Conservation (phyloP, 1,140 invertebrate species). For the Chironomus tepperi region DNA sequence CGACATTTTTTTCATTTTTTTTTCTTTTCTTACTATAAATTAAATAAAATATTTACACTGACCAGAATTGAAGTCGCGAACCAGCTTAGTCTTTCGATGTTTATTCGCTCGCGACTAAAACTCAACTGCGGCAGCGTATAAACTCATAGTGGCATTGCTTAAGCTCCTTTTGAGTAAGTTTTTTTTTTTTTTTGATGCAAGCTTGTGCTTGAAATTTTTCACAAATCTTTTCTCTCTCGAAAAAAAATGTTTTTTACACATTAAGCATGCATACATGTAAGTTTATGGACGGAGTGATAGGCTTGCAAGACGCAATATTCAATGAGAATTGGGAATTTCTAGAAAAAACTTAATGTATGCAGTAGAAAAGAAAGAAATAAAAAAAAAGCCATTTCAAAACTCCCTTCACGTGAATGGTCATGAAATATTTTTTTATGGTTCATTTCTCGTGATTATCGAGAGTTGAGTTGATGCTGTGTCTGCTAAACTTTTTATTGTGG, state of each 20-base stretch:
- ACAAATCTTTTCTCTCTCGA: not conserved
- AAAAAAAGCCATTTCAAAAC: too few relatives aligned
- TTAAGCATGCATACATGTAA: too few relatives aligned
- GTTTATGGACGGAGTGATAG: too few relatives aligned
- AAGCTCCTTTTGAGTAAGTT: not conserved
- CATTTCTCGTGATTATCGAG: too few relatives aligned
- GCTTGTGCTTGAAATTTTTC: not conserved
- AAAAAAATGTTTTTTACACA: not conserved
- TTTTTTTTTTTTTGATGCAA: not conserved
- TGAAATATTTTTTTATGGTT: too few relatives aligned
- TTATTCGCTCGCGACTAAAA: conserved; percentile 19
- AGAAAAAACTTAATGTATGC: too few relatives aligned
- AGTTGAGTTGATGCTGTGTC: too few relatives aligned
- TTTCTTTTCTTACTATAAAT: not conserved
- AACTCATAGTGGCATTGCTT: not conserved
- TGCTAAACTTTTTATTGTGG: too few relatives aligned
- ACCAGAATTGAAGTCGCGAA: conserved; percentile 15
- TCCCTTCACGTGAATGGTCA: too few relatives aligned
- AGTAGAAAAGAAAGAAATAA: too few relatives aligned
- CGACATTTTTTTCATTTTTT: not conserved
- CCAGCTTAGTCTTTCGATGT: not conserved
- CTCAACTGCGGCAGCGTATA: not conserved
- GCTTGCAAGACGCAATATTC: too few relatives aligned
- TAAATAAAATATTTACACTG: not conserved
- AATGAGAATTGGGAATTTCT: too few relatives aligned